phyloP scores from a whole-genome alignment of 2,888 invertebrate genomes.

The Nemurella pictetii region DNA sequence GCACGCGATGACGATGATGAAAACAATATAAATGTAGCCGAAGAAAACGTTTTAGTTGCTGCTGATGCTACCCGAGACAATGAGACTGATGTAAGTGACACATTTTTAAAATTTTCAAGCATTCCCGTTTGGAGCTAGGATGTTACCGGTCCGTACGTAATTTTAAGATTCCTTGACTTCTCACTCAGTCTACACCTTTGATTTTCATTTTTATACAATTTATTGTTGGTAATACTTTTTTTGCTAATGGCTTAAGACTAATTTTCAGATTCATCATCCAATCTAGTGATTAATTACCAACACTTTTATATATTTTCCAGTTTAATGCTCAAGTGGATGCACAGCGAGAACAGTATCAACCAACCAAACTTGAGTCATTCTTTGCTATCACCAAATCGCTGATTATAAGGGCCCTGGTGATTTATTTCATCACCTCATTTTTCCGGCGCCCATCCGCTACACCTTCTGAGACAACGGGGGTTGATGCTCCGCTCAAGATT shows the following conservation, averaged over 20 bases:
- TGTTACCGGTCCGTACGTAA: not conserved
- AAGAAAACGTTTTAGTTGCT: not conserved
- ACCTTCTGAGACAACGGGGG: constrained; percentile 45
- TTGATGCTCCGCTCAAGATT: constrained; percentile 46
- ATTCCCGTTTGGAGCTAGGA: no score
- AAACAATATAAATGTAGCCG: not conserved
- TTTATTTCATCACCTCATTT: constrained; percentile 91
- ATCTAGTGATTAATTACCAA: not conserved
- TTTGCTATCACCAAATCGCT: constrained; percentile 84
- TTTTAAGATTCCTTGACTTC: not conserved
- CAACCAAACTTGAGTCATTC: constrained; percentile 74
- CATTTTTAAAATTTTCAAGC: no score
- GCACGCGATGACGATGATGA: not conserved
- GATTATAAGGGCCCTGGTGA: constrained; percentile 83
- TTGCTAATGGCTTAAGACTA: no score
- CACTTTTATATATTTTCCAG: constrained; percentile 31
- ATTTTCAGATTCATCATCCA: not conserved
- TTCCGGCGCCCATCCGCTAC: constrained; percentile 68
- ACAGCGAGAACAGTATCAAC: constrained; percentile 55
- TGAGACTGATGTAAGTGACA: constrained; percentile 10
- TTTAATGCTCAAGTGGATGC: constrained; percentile 38
- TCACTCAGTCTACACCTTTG: not conserved
- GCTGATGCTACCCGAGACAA: not conserved
- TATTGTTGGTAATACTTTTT: no score
- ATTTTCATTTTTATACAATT: no score